These are phyloP conservation scores for Electrona antarctica DNA, from an alignment of 2,113 vertebrate species.

Conservation along the genomic window DNA sequence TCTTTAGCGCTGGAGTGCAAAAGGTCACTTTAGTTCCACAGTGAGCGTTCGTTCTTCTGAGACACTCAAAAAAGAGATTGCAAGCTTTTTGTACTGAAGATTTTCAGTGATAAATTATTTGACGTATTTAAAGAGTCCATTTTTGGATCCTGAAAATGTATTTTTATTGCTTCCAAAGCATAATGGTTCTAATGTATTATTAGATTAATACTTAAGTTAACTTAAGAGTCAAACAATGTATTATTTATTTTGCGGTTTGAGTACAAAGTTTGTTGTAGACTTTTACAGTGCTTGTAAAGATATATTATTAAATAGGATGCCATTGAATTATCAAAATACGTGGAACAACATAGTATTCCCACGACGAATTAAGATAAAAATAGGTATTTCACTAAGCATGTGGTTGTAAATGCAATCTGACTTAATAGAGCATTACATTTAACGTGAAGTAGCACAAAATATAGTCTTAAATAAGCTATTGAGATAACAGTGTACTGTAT, in stretches of 20 bases:
- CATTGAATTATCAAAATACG: slow-evolving; percentile 68
- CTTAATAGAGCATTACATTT: not conserved
- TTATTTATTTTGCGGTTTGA: slow-evolving; percentile 75
- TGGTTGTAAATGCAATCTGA: slow-evolving; percentile 20
- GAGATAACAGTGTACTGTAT: slow-evolving; percentile 19
- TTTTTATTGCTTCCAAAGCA: slow-evolving; percentile 39
- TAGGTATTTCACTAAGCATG: not conserved
- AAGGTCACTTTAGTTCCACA: slow-evolving; percentile 1
- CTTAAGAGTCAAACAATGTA: slow-evolving; percentile 31
- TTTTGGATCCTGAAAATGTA: slow-evolving; percentile 12
- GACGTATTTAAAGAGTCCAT: slow-evolving; percentile 10
- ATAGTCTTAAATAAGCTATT: slow-evolving; percentile 19
- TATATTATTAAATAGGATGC: slow-evolving; percentile 58
- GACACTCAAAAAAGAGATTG: slow-evolving; percentile 26
- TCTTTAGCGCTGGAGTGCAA: slow-evolving; percentile 13
- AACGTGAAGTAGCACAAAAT: slow-evolving; percentile 14
- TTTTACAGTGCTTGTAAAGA: slow-evolving; percentile 58
- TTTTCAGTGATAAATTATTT: slow-evolving; percentile 23
- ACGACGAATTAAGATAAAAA: not conserved
- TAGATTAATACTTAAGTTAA: slow-evolving; percentile 33
- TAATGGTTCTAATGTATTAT: slow-evolving; percentile 44
- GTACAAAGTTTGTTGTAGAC: slow-evolving; percentile 53
- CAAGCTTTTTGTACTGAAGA: slow-evolving; percentile 6
- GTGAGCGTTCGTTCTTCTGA: slow-evolving; percentile 11
- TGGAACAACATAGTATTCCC: slow-evolving; percentile 16